These are phyloP conservation scores for Lacerta bilineata DNA, from an alignment of 2,797 vertebrate genomes.

Conservation along the genomic window DNA sequence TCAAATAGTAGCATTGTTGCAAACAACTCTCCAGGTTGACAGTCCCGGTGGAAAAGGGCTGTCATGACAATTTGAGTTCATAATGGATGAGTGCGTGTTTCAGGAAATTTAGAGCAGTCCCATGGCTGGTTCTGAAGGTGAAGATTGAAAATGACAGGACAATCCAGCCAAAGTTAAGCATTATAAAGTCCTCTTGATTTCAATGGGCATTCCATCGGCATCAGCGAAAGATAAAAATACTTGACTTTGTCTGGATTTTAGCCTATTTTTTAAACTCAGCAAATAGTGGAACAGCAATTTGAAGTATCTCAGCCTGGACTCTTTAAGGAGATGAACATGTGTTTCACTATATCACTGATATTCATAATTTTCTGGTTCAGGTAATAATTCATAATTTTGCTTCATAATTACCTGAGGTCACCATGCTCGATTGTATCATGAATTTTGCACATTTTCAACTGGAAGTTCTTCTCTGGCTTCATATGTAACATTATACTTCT, in stretches of 20 bases:
- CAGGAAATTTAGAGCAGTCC: constrained; percentile 27
- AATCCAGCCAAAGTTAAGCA: neutral
- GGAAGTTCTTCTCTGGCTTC: neutral
- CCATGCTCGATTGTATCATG: neutral
- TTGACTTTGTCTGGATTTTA: neutral
- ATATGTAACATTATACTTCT: neutral
- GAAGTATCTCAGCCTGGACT: neutral
- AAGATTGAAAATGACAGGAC: neutral
- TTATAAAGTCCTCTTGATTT: neutral
- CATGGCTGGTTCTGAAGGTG: constrained; percentile 20
- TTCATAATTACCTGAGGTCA: neutral
- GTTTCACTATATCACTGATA: neutral
- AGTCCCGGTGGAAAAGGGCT: constrained; percentile 31
- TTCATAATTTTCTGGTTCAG: neutral
- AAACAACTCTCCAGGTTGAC: constrained; percentile 17
- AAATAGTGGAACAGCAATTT: neutral
- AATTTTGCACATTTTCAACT: neutral
- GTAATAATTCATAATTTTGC: neutral
- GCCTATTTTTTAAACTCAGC: neutral
- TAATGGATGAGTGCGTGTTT: constrained; percentile 15
- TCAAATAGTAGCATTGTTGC: neutral
- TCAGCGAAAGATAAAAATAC: neutral
- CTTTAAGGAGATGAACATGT: neutral
- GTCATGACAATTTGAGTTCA: constrained; percentile 15
- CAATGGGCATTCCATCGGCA: neutral